Conservation (phyloP, 23 tunicate genomes). For the Ciona savignyi region DNA sequence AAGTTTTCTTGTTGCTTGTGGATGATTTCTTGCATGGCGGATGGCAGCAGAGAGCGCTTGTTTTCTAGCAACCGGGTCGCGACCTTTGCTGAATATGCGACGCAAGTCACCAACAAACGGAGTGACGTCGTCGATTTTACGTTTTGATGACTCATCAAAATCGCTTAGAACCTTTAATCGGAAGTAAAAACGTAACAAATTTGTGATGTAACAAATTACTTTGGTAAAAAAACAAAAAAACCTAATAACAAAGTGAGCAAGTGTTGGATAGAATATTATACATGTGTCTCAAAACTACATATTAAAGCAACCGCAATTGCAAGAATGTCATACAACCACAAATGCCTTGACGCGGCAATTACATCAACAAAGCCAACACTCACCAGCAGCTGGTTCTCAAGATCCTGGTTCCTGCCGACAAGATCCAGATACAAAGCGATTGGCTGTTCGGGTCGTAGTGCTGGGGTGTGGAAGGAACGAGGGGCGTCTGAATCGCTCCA, state of each 20-base stretch:
- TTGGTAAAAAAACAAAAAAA: too few relatives aligned
- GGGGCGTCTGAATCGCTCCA: background rate
- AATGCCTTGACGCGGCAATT: background rate
- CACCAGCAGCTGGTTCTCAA: constrained; percentile 56
- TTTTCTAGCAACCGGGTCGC: constrained; percentile 38
- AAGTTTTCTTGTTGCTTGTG: constrained; percentile 4
- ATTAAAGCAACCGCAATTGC: too few relatives aligned
- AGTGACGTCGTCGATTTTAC: constrained; percentile 37
- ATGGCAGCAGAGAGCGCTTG: constrained; percentile 53
- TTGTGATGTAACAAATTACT: too few relatives aligned
- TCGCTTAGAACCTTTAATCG: constrained; percentile 65
- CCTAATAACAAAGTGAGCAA: too few relatives aligned
- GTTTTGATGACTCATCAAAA: constrained; percentile 61
- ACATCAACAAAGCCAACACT: background rate
- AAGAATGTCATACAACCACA: background rate
- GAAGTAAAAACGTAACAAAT: too few relatives aligned
- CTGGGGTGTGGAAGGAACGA: constrained; percentile 11
- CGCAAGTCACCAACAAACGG: constrained; percentile 48
- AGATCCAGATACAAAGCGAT: constrained; percentile 37
- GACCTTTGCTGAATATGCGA: constrained; percentile 22
- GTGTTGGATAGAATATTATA: too few relatives aligned
- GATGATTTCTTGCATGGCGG: constrained; percentile 40
- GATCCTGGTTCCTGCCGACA: constrained; percentile 31
- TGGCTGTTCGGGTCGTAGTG: constrained; percentile 19
- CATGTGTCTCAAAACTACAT: too few relatives aligned